A percentile compares a stretch with the other conserved stretches of the same genome.
phyloP scores from a whole-genome alignment of 2,113 vertebrate species.

The Uria aalge region DNA sequence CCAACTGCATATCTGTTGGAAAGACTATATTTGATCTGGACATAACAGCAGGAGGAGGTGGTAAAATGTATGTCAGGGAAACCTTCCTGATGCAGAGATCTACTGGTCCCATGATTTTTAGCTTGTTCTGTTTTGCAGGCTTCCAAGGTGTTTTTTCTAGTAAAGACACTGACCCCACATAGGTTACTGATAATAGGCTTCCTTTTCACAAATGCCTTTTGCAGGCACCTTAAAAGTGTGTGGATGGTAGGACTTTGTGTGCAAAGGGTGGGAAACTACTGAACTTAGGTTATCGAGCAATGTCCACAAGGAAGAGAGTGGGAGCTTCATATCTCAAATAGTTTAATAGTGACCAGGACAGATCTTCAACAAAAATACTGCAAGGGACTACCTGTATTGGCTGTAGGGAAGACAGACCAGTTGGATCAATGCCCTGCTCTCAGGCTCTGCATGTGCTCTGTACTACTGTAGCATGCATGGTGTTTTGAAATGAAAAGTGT shows the following conservation, averaged over 20 bases:
- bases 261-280: neutral
- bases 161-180: neutral
- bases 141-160: neutral
- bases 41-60: neutral
- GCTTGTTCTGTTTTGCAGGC: neutral
- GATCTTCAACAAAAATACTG: neutral
- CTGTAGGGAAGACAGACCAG: neutral
- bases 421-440: neutral
- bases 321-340: neutral
- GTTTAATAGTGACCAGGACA: neutral
- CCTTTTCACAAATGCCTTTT: neutral
- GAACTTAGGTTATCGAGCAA: neutral
- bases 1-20: neutral
- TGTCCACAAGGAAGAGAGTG: neutral
- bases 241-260: neutral
- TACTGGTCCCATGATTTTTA: neutral
- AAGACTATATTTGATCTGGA: neutral
- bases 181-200: neutral
- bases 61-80: neutral
- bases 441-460: neutral
- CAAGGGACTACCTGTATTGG: neutral
- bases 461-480: neutral
- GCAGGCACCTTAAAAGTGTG: neutral
- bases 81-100: neutral
- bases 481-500: neutral